phyloP scores from a whole-genome alignment of 2,888 invertebrate species.

The Phytoseiulus persimilis region DNA sequence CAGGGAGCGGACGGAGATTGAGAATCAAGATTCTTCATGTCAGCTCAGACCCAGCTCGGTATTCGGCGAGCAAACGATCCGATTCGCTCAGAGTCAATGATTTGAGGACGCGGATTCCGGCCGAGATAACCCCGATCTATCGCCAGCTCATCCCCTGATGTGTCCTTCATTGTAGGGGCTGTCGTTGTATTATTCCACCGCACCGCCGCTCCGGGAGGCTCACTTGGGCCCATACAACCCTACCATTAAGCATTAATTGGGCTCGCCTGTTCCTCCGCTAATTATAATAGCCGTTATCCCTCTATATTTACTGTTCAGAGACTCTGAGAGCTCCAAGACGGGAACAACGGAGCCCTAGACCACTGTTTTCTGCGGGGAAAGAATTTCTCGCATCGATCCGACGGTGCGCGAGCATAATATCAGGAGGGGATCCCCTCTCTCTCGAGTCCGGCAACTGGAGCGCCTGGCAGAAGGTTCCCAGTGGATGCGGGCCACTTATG shows the following conservation, averaged over 20 bases:
- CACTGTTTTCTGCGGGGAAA: background rate
- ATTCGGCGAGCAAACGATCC: too few species aligned
- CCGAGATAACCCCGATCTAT: background rate
- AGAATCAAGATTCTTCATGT: too few species aligned
- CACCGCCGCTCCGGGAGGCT: background rate
- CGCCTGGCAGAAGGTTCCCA: background rate
- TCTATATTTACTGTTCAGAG: background rate
- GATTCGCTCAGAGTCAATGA: too few species aligned
- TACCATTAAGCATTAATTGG: background rate
- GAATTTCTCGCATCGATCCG: background rate
- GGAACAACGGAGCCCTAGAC: background rate
- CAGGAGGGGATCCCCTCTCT: too few species aligned
- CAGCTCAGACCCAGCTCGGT: too few species aligned
- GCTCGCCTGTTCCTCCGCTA: background rate
- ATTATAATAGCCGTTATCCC: background rate
- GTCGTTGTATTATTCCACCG: background rate
- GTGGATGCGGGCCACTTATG: background rate
- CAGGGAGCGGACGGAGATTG: too few species aligned
- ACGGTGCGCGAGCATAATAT: too few species aligned
- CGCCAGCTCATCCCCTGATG: background rate
- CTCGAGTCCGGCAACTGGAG: too few species aligned
- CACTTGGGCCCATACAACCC: background rate
- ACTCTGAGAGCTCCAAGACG: background rate
- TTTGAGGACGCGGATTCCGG: background rate
- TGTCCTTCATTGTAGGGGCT: background rate